phyloP scores from a whole-genome alignment of 2,888 invertebrate species.

The Alviniconcha strummeri region DNA sequence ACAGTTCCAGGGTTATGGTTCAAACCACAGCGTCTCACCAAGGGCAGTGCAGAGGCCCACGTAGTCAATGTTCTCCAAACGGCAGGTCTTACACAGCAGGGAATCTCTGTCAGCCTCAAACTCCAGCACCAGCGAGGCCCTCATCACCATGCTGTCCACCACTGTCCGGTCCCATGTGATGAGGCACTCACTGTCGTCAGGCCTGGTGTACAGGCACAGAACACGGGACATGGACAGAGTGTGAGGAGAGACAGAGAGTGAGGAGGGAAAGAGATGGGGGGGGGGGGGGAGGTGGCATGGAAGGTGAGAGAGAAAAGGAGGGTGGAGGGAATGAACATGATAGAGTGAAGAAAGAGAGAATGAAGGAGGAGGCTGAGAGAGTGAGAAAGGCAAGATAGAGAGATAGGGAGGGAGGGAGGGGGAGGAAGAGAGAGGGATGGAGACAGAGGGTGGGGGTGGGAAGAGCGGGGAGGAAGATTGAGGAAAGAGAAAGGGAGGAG shows the following conservation, averaged over 20 bases:
- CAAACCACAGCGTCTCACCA: too few species aligned
- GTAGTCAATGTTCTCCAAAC: not conserved
- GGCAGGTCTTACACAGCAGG: slow-evolving; percentile 5
- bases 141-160: not conserved
- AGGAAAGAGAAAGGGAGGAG: too few species aligned
- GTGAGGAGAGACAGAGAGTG: not conserved
- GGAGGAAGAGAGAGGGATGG: not conserved
- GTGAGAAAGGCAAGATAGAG: too few species aligned
- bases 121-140: slow-evolving; percentile 18
- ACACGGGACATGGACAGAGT: not conserved
- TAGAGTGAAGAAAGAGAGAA: not conserved
- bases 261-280: too few species aligned
- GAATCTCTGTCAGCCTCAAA: slow-evolving; percentile 25
- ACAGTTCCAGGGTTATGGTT: too few species aligned
- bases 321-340: too few species aligned
- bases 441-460: not conserved
- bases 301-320: too few species aligned
- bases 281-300: too few species aligned
- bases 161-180: slow-evolving; percentile 24
- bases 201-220: not conserved
- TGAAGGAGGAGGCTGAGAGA: too few species aligned
- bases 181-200: not conserved
- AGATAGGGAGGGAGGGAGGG: not conserved
- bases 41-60: slow-evolving; percentile 6
- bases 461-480: not conserved